Evolutionary conservation across 2,888 invertebrate species (phyloP), one percentile per base, ranked within the genome.

Genomic region (Argynnis bischoffii): DNA sequence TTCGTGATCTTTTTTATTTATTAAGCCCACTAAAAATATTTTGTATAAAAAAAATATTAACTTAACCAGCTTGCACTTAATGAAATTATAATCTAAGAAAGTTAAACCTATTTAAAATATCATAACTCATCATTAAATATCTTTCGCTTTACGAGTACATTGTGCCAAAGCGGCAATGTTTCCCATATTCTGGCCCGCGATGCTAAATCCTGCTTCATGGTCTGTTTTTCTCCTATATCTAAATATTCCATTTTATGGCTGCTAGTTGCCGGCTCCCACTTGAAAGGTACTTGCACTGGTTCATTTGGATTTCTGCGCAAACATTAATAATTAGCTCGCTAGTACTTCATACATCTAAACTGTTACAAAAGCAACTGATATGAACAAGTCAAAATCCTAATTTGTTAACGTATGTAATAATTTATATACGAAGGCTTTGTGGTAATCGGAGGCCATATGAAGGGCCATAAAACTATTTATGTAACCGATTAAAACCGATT

Each of bases 181-280:
- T 89, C 87, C 96, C 96, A 96, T 72, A 96, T 94, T 35, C 94
- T 84, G 0, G 94, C 93, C 61, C 95, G 90, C 1, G 94, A 89
- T 0, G 91, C 88, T n/a, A 94, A 83, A 56, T 95, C 79, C 50
- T 90, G 85, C 16, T 87, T 92, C 93, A 95, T 95, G 41, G 76
- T 81, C 6, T 94, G 82, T 41, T 93, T 76, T 0, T 81, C 78
- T 8, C 90, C 85, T 54, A 92, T 89, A 56, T 93, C 89, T 54
- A 95, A 89, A 73, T 95, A 95, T 82, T 94, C 95, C 90, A 93
- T 92, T 71, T 78, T 88, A 66, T 76, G 72, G 1, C 82, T 74
- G n/a, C 87, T 88, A 13, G 83, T 89, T 0, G 94, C 92, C 15
- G 95, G 93, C 47, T 88, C 80, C 96, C 96, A 96, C 73, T 93